A percentile compares a stretch with the other conserved stretches of the same genome.
phyloP scores from a whole-genome alignment of 1,140 invertebrate species.

The Hormaphis cornu region DNA sequence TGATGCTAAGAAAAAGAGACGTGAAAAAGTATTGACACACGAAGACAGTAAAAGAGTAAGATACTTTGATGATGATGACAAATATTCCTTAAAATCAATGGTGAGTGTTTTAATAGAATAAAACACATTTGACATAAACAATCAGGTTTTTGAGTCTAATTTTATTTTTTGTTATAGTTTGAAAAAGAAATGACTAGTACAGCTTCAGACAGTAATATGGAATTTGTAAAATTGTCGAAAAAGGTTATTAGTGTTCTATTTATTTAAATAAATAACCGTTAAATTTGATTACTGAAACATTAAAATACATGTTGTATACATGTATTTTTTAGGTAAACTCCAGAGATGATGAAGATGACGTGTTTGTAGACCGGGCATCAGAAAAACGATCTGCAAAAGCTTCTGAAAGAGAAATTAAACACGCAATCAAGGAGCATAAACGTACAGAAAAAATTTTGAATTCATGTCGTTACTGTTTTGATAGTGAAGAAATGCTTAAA shows the following conservation, averaged over 20 bases:
- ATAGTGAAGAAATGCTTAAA: constrained; percentile 68
- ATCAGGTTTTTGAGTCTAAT: constrained; percentile 25
- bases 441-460: constrained; percentile 60
- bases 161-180: constrained; percentile 57
- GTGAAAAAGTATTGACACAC: constrained; percentile 61
- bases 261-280: not conserved
- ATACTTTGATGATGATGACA: constrained; percentile 87
- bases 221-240: constrained; percentile 66
- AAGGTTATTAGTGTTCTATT: constrained; percentile 44
- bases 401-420: constrained; percentile 51
- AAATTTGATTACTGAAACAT: too few relatives aligned
- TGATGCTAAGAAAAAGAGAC: constrained; percentile 46
- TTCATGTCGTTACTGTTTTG: constrained; percentile 73
- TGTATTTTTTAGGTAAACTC: constrained; percentile 14
- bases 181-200: constrained; percentile 77
- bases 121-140: constrained; percentile 19
- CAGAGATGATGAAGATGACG: constrained; percentile 54
- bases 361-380: constrained; percentile 67
- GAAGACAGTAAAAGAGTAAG: constrained; percentile 58
- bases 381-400: constrained; percentile 49
- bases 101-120: constrained; percentile 45
- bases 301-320: not conserved
- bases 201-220: constrained; percentile 67
- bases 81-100: constrained; percentile 75
- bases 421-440: constrained; percentile 64